phyloP scores from a whole-genome alignment of 2,113 vertebrate genomes.

The Azemiops feae region DNA sequence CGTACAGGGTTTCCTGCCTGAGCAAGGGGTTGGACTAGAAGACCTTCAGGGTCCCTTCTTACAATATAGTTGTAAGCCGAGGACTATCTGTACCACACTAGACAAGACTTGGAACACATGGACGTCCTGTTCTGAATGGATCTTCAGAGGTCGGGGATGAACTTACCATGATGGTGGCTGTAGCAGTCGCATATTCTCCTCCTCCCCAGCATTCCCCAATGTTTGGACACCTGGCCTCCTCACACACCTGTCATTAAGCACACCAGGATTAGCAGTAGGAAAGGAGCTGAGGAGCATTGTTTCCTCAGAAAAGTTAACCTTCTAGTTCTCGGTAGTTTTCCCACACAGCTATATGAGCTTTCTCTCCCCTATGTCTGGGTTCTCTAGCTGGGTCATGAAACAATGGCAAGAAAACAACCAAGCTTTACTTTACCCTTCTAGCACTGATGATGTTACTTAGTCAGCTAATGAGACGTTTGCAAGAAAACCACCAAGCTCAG shows the following conservation, averaged over 20 bases:
- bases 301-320: not conserved
- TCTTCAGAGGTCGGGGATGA: not conserved
- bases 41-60: too few species aligned
- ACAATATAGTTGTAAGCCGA: too few species aligned
- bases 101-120: not conserved
- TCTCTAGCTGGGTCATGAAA: not conserved
- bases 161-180: constrained; percentile 96
- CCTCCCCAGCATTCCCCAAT: constrained; percentile 99
- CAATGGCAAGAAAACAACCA: not conserved
- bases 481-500: not conserved
- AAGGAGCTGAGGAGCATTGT: not conserved
- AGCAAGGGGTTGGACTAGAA: too few species aligned
- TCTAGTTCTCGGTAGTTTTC: not conserved
- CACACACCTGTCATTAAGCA: constrained; percentile 82
- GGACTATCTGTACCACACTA: not conserved
- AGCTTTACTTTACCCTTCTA: not conserved
- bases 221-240: constrained; percentile 96
- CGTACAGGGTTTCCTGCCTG: too few species aligned
- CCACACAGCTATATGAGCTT: not conserved
- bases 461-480: too few species aligned
- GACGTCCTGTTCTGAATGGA: not conserved
- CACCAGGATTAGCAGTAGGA: not conserved
- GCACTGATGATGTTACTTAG: too few species aligned
- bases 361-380: not conserved
- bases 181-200: constrained; percentile 90